Evolutionary conservation across 1,140 invertebrate genomes (phyloP), one percentile per base, ranked within the genome.

Genomic region (Aphidius gifuensis): DNA sequence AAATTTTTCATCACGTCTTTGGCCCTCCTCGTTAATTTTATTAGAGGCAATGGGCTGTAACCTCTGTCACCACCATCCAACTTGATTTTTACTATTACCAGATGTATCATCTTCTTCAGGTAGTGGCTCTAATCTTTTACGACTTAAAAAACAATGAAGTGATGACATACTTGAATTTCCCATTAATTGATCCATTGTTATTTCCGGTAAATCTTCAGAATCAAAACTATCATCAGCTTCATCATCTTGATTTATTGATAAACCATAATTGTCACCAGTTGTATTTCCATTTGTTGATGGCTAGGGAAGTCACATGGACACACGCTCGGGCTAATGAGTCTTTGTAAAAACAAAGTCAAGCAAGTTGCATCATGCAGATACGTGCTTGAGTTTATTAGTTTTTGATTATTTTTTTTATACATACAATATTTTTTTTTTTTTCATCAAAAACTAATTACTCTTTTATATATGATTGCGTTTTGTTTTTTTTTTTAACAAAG

Each of bases 31-130:
- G 60, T 72, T 69, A 62, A 65, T 66, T 58, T 66, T 67, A 58
- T 71, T 72, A 58, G 68, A 68, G 65, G 71, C 63, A 32, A 32
- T 32, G 58, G 73, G 64, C 54, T 71, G 70, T 64, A 76, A 76
- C 76, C 78, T 67, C 68, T 79, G 79, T 81, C 79, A 81, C 79
- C 79, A 81, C 79, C 79, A 81, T 61, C 79, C 78, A 8, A 75
- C 74, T 51, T 79, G 74, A 16, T 74, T 69, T 56, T 78, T 79
- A 4, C 72, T 73, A 46, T 74, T 76, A 1, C 71, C 74, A 0
- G 76, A 69, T 21, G 77, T 77, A 38, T 80, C 80, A 32, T 82
- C 81, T 58, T 82, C 81, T 39, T 82, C 80, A 2, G 73, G 78
- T 0, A 82, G 65, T 6, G 81, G 81, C 43, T 82, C 81, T 32